Evolutionary conservation across 2,113 vertebrate genomes (phyloP).

Genomic region (Micromys minutus): DNA sequence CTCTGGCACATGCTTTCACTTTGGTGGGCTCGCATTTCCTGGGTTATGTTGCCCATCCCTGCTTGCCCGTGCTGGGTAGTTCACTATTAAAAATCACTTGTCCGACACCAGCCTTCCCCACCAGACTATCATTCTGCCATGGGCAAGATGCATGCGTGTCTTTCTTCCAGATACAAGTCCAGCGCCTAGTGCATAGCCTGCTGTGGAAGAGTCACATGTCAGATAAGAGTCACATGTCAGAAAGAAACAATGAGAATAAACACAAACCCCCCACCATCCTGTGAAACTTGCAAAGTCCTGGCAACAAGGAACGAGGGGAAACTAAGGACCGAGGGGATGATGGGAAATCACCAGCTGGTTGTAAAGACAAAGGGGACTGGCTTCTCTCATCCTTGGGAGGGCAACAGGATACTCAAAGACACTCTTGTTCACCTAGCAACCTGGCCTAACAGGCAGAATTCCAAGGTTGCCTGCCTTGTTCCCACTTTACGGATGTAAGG

Average conservation of each 20-base stretch:
- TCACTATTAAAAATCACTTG: neutral
- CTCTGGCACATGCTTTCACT: neutral
- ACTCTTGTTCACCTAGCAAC: neutral
- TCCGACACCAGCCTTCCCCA: neutral
- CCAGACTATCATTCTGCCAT: neutral
- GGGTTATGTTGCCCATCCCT: neutral
- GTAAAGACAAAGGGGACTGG: neutral
- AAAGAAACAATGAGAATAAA: neutral
- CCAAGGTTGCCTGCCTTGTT: rapidly evolving
- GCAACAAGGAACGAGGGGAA: neutral
- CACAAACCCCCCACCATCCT: neutral
- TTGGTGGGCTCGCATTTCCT: neutral
- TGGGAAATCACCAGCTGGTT: neutral
- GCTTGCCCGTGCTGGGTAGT: neutral
- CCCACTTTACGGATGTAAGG: neutral
- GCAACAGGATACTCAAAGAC: neutral
- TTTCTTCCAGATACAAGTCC: neutral
- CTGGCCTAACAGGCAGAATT: neutral
- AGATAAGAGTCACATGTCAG: neutral
- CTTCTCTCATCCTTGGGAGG: neutral
- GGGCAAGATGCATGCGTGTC: neutral
- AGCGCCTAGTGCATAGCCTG: neutral
- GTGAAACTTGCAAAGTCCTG: neutral
- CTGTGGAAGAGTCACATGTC: neutral
- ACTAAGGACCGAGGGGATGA: neutral